Conservation (phyloP, 2,797 vertebrate genomes). For the Eleutherodactylus coqui region DNA sequence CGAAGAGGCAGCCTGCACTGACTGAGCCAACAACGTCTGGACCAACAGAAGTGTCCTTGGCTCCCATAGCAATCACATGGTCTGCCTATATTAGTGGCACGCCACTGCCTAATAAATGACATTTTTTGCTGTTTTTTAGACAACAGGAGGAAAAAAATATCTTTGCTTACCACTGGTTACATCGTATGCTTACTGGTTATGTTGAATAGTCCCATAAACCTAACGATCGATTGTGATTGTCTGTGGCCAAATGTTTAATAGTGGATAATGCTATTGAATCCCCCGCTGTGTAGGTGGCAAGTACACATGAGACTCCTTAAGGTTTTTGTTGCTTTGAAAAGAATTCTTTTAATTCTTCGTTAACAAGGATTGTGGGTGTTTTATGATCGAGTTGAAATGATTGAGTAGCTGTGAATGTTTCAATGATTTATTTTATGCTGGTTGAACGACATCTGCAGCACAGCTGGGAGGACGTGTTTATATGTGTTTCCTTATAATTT, state of each 20-base stretch:
- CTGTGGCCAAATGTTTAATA: background rate
- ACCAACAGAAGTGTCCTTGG: too few species aligned
- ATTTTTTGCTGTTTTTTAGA: too few species aligned
- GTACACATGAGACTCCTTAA: background rate
- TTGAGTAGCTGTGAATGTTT: constrained; percentile 26
- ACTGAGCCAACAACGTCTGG: too few species aligned
- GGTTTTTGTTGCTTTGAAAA: background rate
- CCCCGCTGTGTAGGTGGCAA: background rate
- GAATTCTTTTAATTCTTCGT: background rate
- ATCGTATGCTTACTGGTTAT: too few species aligned
- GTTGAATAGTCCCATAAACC: background rate
- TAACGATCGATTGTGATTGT: background rate
- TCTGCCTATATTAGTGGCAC: too few species aligned
- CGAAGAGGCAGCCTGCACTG: too few species aligned
- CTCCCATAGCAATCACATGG: too few species aligned
- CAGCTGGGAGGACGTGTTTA: constrained; percentile 13
- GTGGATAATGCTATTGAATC: background rate
- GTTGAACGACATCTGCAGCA: constrained; percentile 7
- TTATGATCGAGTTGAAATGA: constrained; percentile 17
- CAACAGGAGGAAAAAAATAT: too few species aligned
- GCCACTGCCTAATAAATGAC: too few species aligned
- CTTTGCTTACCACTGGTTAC: too few species aligned
- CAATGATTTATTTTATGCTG: constrained; percentile 27
- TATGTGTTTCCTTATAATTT: constrained; percentile 6
- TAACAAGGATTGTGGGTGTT: constrained; percentile 19